Base-by-base conservation (phyloP, 2,113 vertebrate species). In the Ploceus nigricollis region DNA sequence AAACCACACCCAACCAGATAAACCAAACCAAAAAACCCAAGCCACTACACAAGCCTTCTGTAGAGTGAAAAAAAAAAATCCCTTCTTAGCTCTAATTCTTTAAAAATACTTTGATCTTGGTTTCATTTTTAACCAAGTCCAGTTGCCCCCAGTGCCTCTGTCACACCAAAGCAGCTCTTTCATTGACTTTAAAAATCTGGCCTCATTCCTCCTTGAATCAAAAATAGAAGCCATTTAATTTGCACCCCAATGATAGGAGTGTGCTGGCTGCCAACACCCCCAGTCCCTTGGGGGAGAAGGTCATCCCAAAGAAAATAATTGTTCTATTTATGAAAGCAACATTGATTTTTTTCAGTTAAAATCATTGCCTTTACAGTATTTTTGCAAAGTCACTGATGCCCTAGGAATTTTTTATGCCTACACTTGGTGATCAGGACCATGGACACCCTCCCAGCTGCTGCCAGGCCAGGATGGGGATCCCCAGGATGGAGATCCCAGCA, bases 11-110 rank as follows among this genome's bases (percentile, higher is more conserved):
- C 3, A 60, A 58, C 7, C 44, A 58, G 14, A 37, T 22, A 48
- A 69, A 58, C 2, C 17, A 69, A 81, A 33, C 6, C 1, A 22
- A 24, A 37, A 48, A 30, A 5, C 1, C 7, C 48, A 57, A 57
- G 14, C 23, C 17, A 31, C 7, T 7, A 57, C 17, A 39, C 28
- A 39, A 39, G 17, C 2, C 21, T 56, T 68, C 17, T 47, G 9
- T 13, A 37, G 3, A 22, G 6, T 6, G 0, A 2, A 6, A 3
- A 11, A 39, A 18, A 5, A 15, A 54, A 69, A 50, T 1, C 4
- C 5, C 12, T 50, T 51, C 6, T 60, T 58, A 40, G 31, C 15
- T 44, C 31, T 40, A 58, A 27, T 51, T 77, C 37, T 65, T 24
- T 68, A 53, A 60, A 68, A 79, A 68, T 30, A 33, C 7, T 14